Conservation (phyloP, 2,888 invertebrate species). For the Meiosimyza platycephala region DNA sequence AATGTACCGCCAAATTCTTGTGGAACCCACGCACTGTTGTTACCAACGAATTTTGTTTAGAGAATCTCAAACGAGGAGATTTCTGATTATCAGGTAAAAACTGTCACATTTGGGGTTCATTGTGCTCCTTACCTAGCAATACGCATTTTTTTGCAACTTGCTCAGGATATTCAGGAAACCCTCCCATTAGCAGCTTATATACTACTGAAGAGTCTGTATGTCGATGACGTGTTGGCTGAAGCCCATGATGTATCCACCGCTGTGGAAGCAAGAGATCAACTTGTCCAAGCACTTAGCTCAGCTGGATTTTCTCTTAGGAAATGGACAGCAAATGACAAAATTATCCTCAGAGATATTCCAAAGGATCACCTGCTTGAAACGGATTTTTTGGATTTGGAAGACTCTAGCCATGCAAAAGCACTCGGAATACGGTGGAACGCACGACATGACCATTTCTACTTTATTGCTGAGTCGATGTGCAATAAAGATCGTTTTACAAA, state of each 20-base stretch:
- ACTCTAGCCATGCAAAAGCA: slow-evolving; percentile 15
- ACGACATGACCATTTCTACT: background rate
- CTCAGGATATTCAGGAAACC: background rate
- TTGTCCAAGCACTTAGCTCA: background rate
- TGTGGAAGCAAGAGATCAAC: background rate
- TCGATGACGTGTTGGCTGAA: slow-evolving; percentile 14
- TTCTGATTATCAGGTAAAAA: background rate
- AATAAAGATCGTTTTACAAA: background rate
- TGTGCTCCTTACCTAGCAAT: no score
- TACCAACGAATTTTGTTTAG: background rate
- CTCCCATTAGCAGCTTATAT: slow-evolving; percentile 12
- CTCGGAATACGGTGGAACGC: slow-evolving; percentile 18
- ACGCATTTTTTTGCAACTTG: background rate
- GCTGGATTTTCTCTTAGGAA: slow-evolving; percentile 26
- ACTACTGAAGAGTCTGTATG: slow-evolving; percentile 18
- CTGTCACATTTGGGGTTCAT: no score
- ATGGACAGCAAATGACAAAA: slow-evolving; percentile 16
- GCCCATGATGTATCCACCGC: background rate
- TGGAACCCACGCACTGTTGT: no score
- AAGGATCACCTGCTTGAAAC: slow-evolving; percentile 2
- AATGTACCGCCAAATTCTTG: no score
- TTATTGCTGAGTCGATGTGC: background rate
- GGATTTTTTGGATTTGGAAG: slow-evolving; percentile 27
- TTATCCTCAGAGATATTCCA: background rate
- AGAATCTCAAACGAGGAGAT: background rate